Evolutionary conservation across 2,888 invertebrate genomes (phyloP).

Genomic region (Hermodice carunculata): DNA sequence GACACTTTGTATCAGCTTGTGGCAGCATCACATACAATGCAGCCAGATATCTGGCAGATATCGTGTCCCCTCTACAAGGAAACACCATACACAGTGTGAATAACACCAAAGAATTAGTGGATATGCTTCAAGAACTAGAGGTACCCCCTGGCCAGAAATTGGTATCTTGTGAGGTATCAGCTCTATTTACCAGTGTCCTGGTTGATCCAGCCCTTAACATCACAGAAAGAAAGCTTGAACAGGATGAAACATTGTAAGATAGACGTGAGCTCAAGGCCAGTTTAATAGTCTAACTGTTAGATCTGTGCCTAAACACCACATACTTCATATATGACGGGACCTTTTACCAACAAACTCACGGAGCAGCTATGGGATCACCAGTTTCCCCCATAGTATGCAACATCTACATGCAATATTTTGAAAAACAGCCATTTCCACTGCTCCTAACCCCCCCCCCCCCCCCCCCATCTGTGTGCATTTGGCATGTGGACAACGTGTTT

Average conservation of each 20-base stretch:
- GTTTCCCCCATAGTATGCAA: not conserved
- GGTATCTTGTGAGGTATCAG: conserved; percentile 24
- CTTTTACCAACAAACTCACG: conserved; percentile 2
- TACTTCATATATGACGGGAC: conserved; percentile 1
- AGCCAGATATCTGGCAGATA: conserved; percentile 9
- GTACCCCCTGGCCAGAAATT: conserved; percentile 15
- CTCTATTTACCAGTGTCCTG: conserved; percentile 15
- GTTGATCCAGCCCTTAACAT: conserved; percentile 1
- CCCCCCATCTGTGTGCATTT: not conserved
- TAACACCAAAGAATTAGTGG: conserved; percentile 16
- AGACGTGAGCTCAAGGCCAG: not conserved
- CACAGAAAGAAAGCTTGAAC: not conserved
- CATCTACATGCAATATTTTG: conserved; percentile 7
- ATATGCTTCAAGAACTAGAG: conserved; percentile 14
- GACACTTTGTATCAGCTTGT: not conserved
- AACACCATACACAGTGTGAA: conserved; percentile 17
- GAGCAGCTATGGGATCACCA: conserved; percentile 8
- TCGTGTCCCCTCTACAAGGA: conserved; percentile 5
- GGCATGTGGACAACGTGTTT: not conserved
- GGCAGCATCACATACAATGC: conserved; percentile 12
- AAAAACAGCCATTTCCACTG: conserved; percentile 1
- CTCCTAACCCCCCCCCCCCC: not conserved
- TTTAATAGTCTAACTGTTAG: not conserved
- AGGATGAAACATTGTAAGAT: conserved; percentile 1
- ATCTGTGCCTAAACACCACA: conserved; percentile 3